Evolutionary conservation across 2,797 vertebrate species (phyloP).

Genomic region (Pseudomugil gertrudae): DNA sequence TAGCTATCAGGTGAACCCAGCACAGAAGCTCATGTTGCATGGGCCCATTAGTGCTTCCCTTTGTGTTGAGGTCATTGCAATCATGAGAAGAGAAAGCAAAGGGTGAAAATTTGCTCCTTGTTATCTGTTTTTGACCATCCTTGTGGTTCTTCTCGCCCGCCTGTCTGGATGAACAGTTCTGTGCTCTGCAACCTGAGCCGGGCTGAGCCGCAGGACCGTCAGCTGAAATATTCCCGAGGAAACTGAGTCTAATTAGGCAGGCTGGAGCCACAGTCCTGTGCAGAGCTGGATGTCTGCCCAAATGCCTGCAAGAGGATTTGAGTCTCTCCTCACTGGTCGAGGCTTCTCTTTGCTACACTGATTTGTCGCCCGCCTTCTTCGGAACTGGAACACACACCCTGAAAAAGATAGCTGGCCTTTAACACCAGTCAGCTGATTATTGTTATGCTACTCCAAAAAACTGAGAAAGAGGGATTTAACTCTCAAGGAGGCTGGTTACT

Average conservation of each 20-base stretch:
- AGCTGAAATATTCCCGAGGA: slow-evolving; percentile 71
- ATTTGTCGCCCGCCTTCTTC: slow-evolving; percentile 60
- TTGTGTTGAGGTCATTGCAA: slow-evolving; percentile 22
- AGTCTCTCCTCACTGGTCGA: slow-evolving; percentile 60
- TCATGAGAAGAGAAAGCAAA: slow-evolving; percentile 13
- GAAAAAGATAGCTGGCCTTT: slow-evolving; percentile 55
- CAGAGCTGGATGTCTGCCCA: slow-evolving; percentile 67
- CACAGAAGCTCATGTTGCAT: slow-evolving; percentile 10
- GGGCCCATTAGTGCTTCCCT: slow-evolving; percentile 32
- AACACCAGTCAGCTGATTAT: slow-evolving; percentile 57
- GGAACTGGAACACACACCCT: slow-evolving; percentile 44
- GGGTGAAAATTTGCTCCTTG: slow-evolving; percentile 35
- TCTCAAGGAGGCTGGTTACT: slow-evolving; percentile 25
- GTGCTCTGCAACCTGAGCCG: slow-evolving; percentile 23
- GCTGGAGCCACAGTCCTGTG: slow-evolving; percentile 64
- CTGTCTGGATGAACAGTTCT: slow-evolving; percentile 44
- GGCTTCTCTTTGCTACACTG: slow-evolving; percentile 56
- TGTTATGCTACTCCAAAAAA: slow-evolving; percentile 29
- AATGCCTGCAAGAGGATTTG: slow-evolving; percentile 69
- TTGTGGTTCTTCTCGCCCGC: slow-evolving; percentile 27
- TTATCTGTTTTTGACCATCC: slow-evolving; percentile 46
- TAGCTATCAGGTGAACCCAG: slow-evolving; percentile 21
- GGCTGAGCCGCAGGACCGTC: slow-evolving; percentile 55
- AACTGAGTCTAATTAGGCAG: slow-evolving; percentile 74
- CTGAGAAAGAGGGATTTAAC: slow-evolving; percentile 38